phyloP scores from a whole-genome alignment of 2,888 invertebrate species.

The Orchesellides sinensis region DNA sequence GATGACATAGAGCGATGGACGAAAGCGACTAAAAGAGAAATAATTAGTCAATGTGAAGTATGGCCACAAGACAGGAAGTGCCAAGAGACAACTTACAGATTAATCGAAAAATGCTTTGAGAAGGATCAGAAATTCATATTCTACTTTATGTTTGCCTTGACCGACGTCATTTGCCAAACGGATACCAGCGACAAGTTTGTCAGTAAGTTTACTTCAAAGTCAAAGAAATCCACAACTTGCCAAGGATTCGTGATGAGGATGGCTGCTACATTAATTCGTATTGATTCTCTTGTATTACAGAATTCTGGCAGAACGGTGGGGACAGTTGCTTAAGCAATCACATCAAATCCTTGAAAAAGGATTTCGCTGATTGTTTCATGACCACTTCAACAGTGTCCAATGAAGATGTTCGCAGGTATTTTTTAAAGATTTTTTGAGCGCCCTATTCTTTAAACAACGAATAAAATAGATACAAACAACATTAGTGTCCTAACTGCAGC shows the following conservation, averaged over 20 bases:
- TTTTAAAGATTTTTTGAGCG: too few species aligned
- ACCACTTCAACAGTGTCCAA: slow-evolving; percentile 63
- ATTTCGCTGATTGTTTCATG: slow-evolving; percentile 63
- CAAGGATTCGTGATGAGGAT: neutral
- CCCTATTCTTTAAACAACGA: too few species aligned
- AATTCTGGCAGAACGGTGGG: slow-evolving; percentile 68
- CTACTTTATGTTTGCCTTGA: slow-evolving; percentile 68
- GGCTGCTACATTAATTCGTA: neutral
- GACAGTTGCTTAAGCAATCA: slow-evolving; percentile 64
- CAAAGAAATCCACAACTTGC: too few species aligned
- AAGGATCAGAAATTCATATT: slow-evolving; percentile 68
- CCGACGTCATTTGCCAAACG: slow-evolving; percentile 67
- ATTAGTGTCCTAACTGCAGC: too few species aligned
- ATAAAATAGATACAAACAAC: too few species aligned
- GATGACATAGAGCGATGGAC: slow-evolving; percentile 52
- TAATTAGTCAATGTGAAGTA: slow-evolving; percentile 60
- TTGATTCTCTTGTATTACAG: slow-evolving; percentile 23
- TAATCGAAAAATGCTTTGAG: slow-evolving; percentile 68
- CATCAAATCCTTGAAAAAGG: slow-evolving; percentile 57
- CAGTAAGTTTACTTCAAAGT: slow-evolving; percentile 43
- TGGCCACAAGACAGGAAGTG: slow-evolving; percentile 61
- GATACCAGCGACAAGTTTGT: slow-evolving; percentile 59
- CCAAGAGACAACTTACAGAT: slow-evolving; percentile 59
- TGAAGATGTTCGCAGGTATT: slow-evolving; percentile 66
- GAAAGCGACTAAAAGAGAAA: slow-evolving; percentile 55